A percentile compares a stretch with the other conserved stretches of the same genome.
phyloP scores from a whole-genome alignment of 2,888 invertebrate genomes.

The Mylabris sibirica region DNA sequence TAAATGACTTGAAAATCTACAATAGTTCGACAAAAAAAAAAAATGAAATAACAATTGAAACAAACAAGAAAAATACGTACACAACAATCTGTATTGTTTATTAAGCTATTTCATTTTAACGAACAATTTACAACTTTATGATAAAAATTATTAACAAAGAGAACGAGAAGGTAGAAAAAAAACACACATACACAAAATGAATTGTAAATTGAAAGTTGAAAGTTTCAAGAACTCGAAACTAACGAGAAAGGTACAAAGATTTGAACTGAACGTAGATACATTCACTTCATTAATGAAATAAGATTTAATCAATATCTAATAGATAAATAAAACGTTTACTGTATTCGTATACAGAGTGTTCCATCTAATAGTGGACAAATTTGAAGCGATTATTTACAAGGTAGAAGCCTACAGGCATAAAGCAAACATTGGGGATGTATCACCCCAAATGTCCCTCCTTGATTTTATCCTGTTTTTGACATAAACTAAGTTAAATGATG shows the following conservation, averaged over 20 bases:
- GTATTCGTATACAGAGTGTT: neutral
- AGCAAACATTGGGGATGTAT: too few species aligned
- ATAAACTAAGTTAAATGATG: too few species aligned
- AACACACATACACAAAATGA: neutral
- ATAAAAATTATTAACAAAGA: neutral
- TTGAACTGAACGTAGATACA: neutral
- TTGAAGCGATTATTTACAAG: too few species aligned
- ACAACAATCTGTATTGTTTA: conserved; percentile 1
- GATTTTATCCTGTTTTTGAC: too few species aligned
- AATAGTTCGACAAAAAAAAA: neutral
- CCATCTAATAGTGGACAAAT: neutral
- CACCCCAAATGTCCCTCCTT: too few species aligned
- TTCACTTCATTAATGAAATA: neutral
- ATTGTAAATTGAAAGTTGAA: neutral
- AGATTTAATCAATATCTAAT: neutral
- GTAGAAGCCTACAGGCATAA: too few species aligned
- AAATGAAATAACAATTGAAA: neutral
- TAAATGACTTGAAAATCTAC: neutral
- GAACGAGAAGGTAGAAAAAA: neutral
- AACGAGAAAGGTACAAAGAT: neutral
- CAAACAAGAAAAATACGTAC: neutral
- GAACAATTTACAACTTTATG: neutral
- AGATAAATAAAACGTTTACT: neutral
- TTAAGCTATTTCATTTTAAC: neutral
- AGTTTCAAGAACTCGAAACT: neutral